Evolutionary conservation across 2,797 vertebrate genomes (phyloP).

Genomic region (Miichthys miiuy): DNA sequence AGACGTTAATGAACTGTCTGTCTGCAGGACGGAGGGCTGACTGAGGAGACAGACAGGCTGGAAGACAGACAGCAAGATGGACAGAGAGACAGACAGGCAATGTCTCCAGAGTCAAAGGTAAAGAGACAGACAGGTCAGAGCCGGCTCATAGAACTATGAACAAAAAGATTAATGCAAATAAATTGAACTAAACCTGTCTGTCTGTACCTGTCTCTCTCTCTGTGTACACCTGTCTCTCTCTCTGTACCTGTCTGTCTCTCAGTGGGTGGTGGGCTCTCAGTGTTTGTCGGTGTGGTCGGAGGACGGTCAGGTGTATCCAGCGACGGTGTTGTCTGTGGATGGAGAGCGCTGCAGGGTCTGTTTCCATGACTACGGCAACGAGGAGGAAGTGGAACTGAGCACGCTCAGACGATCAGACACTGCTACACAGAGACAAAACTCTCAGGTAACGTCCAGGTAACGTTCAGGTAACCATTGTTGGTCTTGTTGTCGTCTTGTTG

Average conservation of each 20-base stretch:
- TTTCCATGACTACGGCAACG: slow-evolving; percentile 66
- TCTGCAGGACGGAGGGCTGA: too few relatives aligned
- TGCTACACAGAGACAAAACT: neutral
- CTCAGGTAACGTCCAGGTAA: slow-evolving; percentile 1
- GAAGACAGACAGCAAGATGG: neutral
- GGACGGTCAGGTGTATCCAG: slow-evolving; percentile 69
- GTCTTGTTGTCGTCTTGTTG: too few relatives aligned
- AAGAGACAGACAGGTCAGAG: too few relatives aligned
- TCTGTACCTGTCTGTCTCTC: neutral
- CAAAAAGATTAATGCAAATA: too few relatives aligned
- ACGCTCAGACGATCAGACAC: slow-evolving; percentile 31
- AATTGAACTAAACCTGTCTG: too few relatives aligned
- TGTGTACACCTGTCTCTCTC: too few relatives aligned
- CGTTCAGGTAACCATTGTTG: neutral
- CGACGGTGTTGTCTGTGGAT: slow-evolving; percentile 55
- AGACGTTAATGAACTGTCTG: too few relatives aligned
- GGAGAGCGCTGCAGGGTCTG: slow-evolving; percentile 58
- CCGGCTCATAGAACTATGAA: too few relatives aligned
- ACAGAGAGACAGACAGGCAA: too few relatives aligned
- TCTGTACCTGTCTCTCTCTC: too few relatives aligned
- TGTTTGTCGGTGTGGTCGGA: slow-evolving; percentile 69
- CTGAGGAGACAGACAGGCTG: neutral
- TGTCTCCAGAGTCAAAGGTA: too few relatives aligned
- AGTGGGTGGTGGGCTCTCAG: slow-evolving; percentile 69
- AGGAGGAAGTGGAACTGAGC: slow-evolving; percentile 70